Base-by-base conservation (phyloP, 2,797 vertebrate species). In the Phalanger gymnotis region DNA sequence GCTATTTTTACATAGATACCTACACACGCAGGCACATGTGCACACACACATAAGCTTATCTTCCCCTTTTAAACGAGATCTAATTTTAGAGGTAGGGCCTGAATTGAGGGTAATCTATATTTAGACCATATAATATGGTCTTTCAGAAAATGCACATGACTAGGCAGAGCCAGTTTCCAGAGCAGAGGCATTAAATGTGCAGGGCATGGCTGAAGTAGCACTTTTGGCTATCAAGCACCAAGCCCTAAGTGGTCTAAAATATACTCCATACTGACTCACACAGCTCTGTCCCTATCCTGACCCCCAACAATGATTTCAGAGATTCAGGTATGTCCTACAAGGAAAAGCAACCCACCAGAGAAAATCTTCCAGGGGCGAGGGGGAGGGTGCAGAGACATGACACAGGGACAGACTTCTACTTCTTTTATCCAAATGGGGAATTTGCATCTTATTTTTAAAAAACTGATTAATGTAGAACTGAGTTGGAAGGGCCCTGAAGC, bases 221-320 rank as follows among this genome's bases (percentile, higher is more conserved):
- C 93, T 93, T 34, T 1, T n/a, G 93, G 53, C 52, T 87, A 58
- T 0, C 3, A 53, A 52, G 16, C 40, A 58, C 0, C 3, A 51
- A 52, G 12, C 40, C 51, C 34, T 93, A 40, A 58, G 93, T 40
- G 27, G 58, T 56, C 73, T 96, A 53, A 95, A 81, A 96, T 91
- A 31, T 54, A 55, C 19, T 92, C 10, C 31, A 47, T 54, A 73
- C 34, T 93, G 25, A 87, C 52, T 94, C 95, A 92, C 9, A 31
- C 3, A 92, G 40, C 12, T 40, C 34, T 22, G 14, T 40, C 16
- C 16, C n/a, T 40, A 73, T 6, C 16, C n/a, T 28, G 40, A 13
- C 16, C 11, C 53, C 54, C 51, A 90, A 53, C 16, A 11, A 28
- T 51, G 57, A 30, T 73, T 94, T 92, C 56, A 92, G 52, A 53